These are phyloP conservation scores for Sebastes cheni DNA, from an alignment of 2,797 vertebrate genomes.

Conservation along the genomic window DNA sequence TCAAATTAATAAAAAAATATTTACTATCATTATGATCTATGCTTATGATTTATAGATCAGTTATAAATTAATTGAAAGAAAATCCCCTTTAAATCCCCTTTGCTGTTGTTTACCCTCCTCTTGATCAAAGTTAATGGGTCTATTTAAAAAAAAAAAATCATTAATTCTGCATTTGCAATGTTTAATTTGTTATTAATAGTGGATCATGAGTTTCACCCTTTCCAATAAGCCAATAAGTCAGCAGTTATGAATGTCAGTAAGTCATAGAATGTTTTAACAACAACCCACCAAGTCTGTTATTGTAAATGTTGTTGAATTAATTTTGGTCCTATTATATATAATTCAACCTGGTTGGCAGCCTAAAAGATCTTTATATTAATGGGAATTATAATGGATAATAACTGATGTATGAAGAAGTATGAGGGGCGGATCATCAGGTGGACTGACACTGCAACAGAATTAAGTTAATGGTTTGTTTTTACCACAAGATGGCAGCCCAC, in stretches of 20 bases:
- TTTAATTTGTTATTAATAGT: not conserved
- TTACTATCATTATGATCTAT: too few relatives aligned
- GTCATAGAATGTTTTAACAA: not conserved
- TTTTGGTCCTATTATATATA: not conserved
- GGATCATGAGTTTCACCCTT: not conserved
- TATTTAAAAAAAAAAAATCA: too few relatives aligned
- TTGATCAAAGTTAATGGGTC: not conserved
- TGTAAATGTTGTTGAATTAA: not conserved
- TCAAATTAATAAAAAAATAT: not conserved
- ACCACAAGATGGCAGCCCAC: constrained; percentile 63
- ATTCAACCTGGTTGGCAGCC: not conserved
- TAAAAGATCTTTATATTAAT: not conserved
- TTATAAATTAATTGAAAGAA: not conserved
- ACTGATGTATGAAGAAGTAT: not conserved
- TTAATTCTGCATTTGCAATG: not conserved
- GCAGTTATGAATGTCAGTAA: not conserved
- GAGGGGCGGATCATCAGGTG: not conserved
- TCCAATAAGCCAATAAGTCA: not conserved
- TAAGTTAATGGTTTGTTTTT: not conserved
- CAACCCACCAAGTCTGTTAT: not conserved
- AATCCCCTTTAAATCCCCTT: not conserved
- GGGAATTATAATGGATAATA: not conserved
- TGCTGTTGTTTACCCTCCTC: not conserved
- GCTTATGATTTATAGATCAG: not conserved
- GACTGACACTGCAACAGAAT: not conserved